Evolutionary conservation across 2,797 vertebrate species (phyloP).

Genomic region (Tadarida brasiliensis): DNA sequence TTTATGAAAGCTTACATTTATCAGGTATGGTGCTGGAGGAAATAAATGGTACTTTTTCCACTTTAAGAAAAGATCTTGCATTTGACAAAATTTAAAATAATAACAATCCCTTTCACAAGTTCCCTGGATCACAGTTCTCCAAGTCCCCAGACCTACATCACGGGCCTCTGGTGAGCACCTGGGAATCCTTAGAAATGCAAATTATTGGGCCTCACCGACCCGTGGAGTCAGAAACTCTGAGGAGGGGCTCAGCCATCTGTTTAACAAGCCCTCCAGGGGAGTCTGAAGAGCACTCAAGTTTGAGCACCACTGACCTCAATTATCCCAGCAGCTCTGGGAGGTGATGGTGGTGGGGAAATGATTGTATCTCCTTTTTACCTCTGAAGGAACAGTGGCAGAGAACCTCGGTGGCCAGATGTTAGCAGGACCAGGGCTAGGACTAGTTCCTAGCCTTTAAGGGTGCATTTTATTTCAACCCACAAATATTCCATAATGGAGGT

Average conservation of each 20-base stretch:
- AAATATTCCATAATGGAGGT: background rate
- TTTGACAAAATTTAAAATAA: slow-evolving; percentile 41
- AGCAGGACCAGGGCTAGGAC: background rate
- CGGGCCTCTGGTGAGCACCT: background rate
- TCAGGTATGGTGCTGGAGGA: background rate
- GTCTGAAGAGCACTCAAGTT: background rate
- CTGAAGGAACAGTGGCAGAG: background rate
- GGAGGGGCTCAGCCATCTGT: background rate
- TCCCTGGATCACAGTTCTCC: background rate
- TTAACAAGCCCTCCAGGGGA: background rate
- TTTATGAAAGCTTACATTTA: slow-evolving; percentile 17
- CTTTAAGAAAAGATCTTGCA: slow-evolving; percentile 11
- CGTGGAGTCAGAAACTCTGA: background rate
- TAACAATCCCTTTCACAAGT: background rate
- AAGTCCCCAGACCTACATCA: background rate
- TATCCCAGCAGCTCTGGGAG: slow-evolving; percentile 23
- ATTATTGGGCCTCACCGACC: background rate
- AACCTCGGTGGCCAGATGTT: background rate
- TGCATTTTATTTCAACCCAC: background rate
- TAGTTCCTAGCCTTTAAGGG: background rate
- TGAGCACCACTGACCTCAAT: slow-evolving; percentile 60
- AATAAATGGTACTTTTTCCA: background rate
- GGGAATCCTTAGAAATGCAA: background rate
- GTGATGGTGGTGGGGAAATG: background rate
- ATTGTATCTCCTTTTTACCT: slow-evolving; percentile 1